Evolutionary conservation across 2,113 vertebrate species (phyloP), one percentile per base, ranked within the genome.

Genomic region (Thamnaconus septentrionalis): DNA sequence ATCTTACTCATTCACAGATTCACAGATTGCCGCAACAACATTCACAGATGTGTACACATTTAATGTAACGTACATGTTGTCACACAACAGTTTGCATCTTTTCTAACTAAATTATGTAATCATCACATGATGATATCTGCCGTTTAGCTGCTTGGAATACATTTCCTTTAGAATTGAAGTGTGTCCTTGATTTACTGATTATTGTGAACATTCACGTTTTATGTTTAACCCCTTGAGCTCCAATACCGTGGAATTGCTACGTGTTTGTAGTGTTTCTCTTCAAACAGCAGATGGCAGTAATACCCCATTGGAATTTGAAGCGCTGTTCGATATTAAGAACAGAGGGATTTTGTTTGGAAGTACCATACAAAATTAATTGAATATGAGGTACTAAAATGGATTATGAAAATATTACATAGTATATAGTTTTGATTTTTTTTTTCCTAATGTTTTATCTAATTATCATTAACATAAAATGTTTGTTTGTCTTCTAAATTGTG

Each of bases 271-370:
- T 84, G 54, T 8, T 12, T 18, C 2, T 2, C 4, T 5, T 11
- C n/a, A 8, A 31, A 1, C 88, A 72, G 8, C 47, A 80, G 89
- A 53, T 79, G 84, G 80, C 85, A 78, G 53, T 60, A 53, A 56
- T 8, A 4, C 18, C 4, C 18, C 39, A 47, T 18, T 4, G 4
- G 18, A 31, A 31, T 31, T 31, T 31, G 44, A 7, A 45, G 5
- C 3, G 44, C 44, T 45, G 44, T 45, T 40, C 45, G 3, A 11
- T 11, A 48, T 52, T 31, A 4, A 3, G 4, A 9, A 5, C n/a
- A 12, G 12, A 8, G 43, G 10, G 48, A 4, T 45, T 45, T 6
- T 45, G 2, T 45, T 45, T 6, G 5, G 7, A 6, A 45, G 44
- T 45, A 45, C 5, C 44, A 45, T 45, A 45, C 7, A 1, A 45